A percentile compares a stretch with the other conserved stretches of the same genome.
phyloP scores from a whole-genome alignment of 2,888 invertebrate species.

The Chrysotoxum bicinctum region DNA sequence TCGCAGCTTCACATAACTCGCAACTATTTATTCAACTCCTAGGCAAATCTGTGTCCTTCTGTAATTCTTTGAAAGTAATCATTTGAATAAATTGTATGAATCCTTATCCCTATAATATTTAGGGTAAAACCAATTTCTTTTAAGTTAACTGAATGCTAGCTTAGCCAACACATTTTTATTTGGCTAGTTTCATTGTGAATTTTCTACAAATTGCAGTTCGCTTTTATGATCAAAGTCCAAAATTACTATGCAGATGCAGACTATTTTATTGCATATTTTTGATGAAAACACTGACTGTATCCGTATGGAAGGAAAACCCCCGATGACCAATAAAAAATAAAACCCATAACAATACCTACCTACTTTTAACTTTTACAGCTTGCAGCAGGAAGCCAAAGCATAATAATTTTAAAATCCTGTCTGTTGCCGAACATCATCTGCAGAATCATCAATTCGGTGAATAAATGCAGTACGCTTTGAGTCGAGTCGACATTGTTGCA shows the following conservation, averaged over 20 bases:
- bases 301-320: not conserved
- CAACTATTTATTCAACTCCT: too few species aligned
- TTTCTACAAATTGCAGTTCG: not conserved
- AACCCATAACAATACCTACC: not conserved
- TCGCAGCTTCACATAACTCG: too few species aligned
- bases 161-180: not conserved
- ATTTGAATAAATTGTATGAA: too few species aligned
- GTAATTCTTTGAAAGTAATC: too few species aligned
- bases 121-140: not conserved
- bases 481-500: conserved; percentile 56
- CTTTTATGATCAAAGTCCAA: not conserved
- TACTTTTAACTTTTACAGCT: not conserved
- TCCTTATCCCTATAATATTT: not conserved
- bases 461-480: conserved; percentile 17
- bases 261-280: not conserved
- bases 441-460: conserved; percentile 47
- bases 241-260: not conserved
- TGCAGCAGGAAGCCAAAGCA: conserved; percentile 6
- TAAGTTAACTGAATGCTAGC: not conserved
- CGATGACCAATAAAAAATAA: not conserved
- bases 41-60: too few species aligned
- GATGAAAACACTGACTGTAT: not conserved
- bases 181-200: not conserved
- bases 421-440: conserved; percentile 12
- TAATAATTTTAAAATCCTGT: not conserved